A percentile compares a stretch with the other conserved stretches of the same genome.
phyloP scores from a whole-genome alignment of 2,797 vertebrate species.

The Hafferia zeledoni region DNA sequence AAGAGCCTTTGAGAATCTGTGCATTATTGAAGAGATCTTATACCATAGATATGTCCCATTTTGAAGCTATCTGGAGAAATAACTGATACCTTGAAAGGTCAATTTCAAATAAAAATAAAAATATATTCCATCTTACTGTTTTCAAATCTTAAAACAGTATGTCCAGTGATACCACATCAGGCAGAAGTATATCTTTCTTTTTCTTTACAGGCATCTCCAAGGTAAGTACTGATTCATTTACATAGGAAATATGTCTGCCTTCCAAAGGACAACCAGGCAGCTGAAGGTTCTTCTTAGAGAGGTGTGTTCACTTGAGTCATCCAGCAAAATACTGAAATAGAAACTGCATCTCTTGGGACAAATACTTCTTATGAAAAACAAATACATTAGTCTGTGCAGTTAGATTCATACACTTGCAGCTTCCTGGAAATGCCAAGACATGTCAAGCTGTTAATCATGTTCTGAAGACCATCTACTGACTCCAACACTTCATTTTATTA shows the following conservation, averaged over 20 bases:
- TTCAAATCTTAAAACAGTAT: background rate
- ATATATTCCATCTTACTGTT: background rate
- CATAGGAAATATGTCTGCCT: background rate
- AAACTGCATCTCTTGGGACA: background rate
- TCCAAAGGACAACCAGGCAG: background rate
- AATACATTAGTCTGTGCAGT: background rate
- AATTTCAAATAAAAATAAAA: conserved; percentile 20
- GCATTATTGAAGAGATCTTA: background rate
- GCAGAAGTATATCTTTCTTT: background rate
- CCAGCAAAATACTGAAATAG: background rate
- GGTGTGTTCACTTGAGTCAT: background rate
- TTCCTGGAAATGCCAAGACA: background rate
- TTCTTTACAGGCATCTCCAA: background rate
- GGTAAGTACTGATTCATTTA: background rate
- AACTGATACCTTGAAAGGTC: background rate
- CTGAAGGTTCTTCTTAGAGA: background rate
- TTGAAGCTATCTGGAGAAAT: background rate
- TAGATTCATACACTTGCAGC: background rate
- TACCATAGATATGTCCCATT: background rate
- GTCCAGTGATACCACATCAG: background rate
- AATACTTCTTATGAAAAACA: background rate
- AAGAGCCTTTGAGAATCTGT: background rate
- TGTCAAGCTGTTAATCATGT: background rate
- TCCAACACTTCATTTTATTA: background rate
- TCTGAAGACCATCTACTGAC: background rate